These are phyloP conservation scores for Lutraria rhynchaena DNA, from an alignment of 1,140 invertebrate genomes.

Conservation along the genomic window DNA sequence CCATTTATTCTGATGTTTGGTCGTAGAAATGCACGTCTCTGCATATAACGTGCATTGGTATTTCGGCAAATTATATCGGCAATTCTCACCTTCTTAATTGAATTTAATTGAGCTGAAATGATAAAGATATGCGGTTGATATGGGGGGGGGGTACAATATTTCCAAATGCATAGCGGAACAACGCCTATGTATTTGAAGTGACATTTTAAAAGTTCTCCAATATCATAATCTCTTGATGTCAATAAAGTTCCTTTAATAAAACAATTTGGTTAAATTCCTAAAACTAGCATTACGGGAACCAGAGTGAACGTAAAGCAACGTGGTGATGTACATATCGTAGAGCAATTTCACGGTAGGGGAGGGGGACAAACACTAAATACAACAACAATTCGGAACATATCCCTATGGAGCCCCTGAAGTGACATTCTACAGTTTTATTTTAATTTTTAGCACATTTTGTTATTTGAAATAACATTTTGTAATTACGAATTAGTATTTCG, in stretches of 20 bases:
- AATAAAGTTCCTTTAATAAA: neutral
- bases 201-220: neutral
- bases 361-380: too few relatives aligned
- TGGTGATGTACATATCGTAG: too few relatives aligned
- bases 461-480: neutral
- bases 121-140: neutral
- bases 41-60: neutral
- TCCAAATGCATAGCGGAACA: neutral
- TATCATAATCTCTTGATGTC: neutral
- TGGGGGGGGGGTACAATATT: too few relatives aligned
- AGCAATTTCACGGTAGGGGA: too few relatives aligned
- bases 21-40: too few relatives aligned
- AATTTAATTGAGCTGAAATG: conserved; percentile 32
- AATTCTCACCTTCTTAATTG: conserved; percentile 12
- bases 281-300: neutral
- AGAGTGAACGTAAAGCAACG: too few relatives aligned
- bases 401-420: too few relatives aligned
- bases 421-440: too few relatives aligned
- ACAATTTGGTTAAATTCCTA: neutral
- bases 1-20: too few relatives aligned
- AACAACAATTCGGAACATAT: too few relatives aligned
- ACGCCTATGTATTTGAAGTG: too few relatives aligned
- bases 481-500: too few relatives aligned
- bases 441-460: neutral
- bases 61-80: conserved; percentile 17